Base-by-base conservation (phyloP, 2,888 invertebrate species). In the Oscheius onirici region DNA sequence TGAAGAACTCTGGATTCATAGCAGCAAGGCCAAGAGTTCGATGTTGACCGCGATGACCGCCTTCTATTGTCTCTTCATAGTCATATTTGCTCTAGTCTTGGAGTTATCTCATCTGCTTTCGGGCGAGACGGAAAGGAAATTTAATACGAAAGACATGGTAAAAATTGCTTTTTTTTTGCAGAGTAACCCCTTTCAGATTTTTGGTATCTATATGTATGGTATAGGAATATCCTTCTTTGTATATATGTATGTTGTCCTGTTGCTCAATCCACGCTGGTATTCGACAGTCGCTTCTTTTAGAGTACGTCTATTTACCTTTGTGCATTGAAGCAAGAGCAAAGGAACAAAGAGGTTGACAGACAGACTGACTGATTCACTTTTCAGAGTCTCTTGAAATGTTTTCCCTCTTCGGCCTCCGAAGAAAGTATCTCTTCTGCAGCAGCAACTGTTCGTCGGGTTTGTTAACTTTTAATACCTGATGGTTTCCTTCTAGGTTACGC, bases 191-290 rank as follows among this genome's bases (percentile, higher is more conserved):
- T 54, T 81, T 63, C 52, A 85, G 84, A 76, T 84, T 1, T 85
- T 86, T 43, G 86, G 86, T 0, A 68, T 83, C 10, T 85, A 83
- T 71, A 85, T 85, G 85, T 85, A 85, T 65, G 85, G 84, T 13
- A 69, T 72, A 6, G 78, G 79, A 17, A 75, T 85, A 8, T 24
- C 84, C 2, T 85, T 86, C 74, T 79, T 85, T 49, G 74, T 79
- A 54, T 85, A 86, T 66, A 82, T 84, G 76, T 85, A 85, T 71
- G 70, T 81, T 11, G 84, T 84, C 0, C 74, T 85, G 10, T 71
- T 84, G 44, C 65, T 84, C 15, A 82, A 84, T 69, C 84, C 85
- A 0, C 74, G 81, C 41, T 84, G 84, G 84, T 78, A 79, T 55
- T 77, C 76, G 5, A 77, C 79, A 2, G 69, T 78, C 69, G 63